Evolutionary conservation across 2,888 invertebrate species (phyloP), one percentile per base, ranked within the genome.

Genomic region (Dasypogon diadema): DNA sequence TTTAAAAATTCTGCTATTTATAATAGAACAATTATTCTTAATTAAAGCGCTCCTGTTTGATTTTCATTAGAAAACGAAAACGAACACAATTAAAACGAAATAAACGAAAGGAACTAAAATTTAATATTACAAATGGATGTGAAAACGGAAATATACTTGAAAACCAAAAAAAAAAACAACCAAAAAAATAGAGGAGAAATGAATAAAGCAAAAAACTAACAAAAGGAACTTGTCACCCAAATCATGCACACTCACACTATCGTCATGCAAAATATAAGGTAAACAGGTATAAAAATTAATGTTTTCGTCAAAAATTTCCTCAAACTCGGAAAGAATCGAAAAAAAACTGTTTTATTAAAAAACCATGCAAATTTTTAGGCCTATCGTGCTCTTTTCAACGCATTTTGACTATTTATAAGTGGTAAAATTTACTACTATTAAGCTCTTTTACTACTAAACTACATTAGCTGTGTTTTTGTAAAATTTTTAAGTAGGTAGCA

Each of bases 1-100:
- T 55, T 37, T 54, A 75, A 65, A 63, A 48, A 75, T 54, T 65
- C 48, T 75, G 54, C 63, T 65, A 75, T 65, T 63, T 60, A 60
- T 51, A 74, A 74, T 60, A 70, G 70, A 70, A 70, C 70, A 70
- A 70, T 70, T 70, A 74, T 30, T 74, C 74, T 51, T 80, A 79
- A 80, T 80, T 79, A 80, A 80, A 80, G 78, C 79, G 80, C 79
- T 79, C 80, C 80, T 80, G 80, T 80, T 80, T 80, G 80, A 79
- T 78, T 79, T 78, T 75, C 55, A 63, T 54, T 16, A 73, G 60
- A 54, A 51, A 56, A 54, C 4, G 16, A 72, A 74, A 68, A 60
- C 22, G 1, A 22, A 73, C 46, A 42, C 10, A 60, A 48, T 54
- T 37, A 42, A 26, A 76, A 63, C 42, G 65, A 5, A 74, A 68